Percentiles rank a stretch among this genome's conserved stretches.
Evolutionary conservation across 2,113 vertebrate genomes (phyloP).

Genomic region (Planiliza haematocheilus): DNA sequence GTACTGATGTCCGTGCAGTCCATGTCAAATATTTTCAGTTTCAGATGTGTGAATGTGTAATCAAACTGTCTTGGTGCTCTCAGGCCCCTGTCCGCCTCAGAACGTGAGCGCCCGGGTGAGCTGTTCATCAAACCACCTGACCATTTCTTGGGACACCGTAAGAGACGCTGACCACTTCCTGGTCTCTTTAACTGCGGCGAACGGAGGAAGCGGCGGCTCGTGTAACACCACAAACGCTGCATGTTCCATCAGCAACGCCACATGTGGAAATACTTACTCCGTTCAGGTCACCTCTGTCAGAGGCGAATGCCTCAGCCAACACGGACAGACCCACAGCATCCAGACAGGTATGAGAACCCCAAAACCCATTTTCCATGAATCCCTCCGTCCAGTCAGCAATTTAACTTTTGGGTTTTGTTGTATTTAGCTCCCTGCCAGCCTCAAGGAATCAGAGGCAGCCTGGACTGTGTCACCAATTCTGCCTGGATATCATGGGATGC

Average conservation of each 20-base stretch:
- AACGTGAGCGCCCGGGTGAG: conserved; percentile 55
- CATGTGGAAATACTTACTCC: conserved; percentile 67
- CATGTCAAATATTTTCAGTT: neutral
- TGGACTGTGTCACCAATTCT: conserved; percentile 78
- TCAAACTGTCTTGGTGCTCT: neutral
- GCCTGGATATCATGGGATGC: conserved; percentile 76
- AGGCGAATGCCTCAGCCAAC: conserved; percentile 54
- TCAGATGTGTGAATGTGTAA: neutral
- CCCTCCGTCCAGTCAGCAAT: neutral
- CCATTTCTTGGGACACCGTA: conserved; percentile 68
- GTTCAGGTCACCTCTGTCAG: conserved; percentile 62
- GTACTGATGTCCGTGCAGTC: neutral
- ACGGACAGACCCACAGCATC: conserved; percentile 36
- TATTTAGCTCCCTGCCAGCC: conserved; percentile 78
- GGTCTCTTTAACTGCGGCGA: conserved; percentile 40
- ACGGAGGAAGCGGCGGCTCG: conserved; percentile 13
- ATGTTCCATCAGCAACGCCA: conserved; percentile 58
- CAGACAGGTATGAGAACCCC: conserved; percentile 62
- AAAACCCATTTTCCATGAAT: neutral
- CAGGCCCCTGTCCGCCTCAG: conserved; percentile 75
- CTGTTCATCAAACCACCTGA: conserved; percentile 65
- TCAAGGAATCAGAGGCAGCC: conserved; percentile 50
- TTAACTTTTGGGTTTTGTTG: neutral
- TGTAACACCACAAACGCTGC: conserved; percentile 68
- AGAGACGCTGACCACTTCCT: conserved; percentile 61